Conservation (phyloP, 92 coral and sea anemone genomes). For the Phenganax stokvisi region DNA sequence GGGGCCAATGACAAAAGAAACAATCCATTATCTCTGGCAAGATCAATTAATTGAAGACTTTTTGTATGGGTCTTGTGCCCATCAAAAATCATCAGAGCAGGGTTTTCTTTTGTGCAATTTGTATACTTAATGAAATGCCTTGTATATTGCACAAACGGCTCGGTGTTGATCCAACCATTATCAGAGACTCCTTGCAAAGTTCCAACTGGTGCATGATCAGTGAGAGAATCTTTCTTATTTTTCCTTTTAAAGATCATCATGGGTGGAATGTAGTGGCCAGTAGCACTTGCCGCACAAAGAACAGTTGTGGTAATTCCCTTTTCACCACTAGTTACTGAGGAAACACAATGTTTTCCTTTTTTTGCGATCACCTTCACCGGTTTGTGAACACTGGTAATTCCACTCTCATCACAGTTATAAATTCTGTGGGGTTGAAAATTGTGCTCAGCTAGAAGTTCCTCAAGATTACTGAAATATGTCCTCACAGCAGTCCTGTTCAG, state of each 20-base stretch:
- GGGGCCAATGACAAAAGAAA: background rate
- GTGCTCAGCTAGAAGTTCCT: background rate
- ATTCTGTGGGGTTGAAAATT: background rate
- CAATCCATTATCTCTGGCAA: background rate
- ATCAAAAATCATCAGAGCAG: background rate
- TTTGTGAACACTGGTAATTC: background rate
- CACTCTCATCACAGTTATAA: background rate
- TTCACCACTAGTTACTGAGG: background rate
- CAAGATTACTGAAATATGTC: background rate
- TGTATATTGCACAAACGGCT: background rate
- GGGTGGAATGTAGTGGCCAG: background rate
- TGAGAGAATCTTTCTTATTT: background rate
- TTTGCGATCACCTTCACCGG: background rate
- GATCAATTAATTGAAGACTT: background rate
- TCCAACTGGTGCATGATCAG: conserved; percentile 1
- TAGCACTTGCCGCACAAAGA: background rate
- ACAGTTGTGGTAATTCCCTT: background rate
- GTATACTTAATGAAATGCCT: background rate
- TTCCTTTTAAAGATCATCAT: conserved; percentile 1
- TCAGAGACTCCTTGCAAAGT: background rate
- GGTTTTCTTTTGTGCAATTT: background rate
- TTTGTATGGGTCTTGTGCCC: background rate
- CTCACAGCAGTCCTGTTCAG: background rate
- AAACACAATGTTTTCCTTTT: too few relatives aligned
- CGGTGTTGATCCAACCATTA: background rate